Percentiles rank a stretch among this genome's conserved stretches.
These are phyloP conservation scores for Sphaeramia orbicularis DNA, from an alignment of 2,797 vertebrate genomes.

Conservation along the genomic window DNA sequence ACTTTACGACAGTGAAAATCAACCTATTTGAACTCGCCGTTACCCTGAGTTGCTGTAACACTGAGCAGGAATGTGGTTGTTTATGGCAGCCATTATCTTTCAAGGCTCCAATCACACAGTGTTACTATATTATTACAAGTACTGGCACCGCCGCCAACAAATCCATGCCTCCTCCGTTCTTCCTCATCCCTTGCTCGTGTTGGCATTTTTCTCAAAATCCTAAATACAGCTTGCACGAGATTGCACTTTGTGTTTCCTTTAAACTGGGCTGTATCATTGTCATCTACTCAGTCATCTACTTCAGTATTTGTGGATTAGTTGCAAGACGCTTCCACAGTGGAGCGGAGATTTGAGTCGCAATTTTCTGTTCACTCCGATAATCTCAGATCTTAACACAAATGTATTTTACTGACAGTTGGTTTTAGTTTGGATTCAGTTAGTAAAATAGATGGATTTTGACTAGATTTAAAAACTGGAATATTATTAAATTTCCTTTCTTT, in stretches of 20 bases:
- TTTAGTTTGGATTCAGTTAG: no score
- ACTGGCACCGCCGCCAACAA: constrained; percentile 41
- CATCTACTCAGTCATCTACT: constrained; percentile 31
- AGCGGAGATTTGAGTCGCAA: constrained; percentile 1
- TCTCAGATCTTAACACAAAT: constrained; percentile 18
- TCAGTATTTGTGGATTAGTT: constrained; percentile 36
- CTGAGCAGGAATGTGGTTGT: constrained; percentile 49
- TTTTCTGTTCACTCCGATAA: constrained; percentile 19
- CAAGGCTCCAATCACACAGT: constrained; percentile 46
- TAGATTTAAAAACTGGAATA: no score
- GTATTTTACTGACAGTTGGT: not conserved
- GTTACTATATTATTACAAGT: constrained; percentile 58
- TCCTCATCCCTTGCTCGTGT: constrained; percentile 44
- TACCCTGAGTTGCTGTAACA: constrained; percentile 8
- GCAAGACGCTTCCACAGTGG: constrained; percentile 27
- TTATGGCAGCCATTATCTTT: constrained; percentile 49
- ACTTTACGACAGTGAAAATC: constrained; percentile 47
- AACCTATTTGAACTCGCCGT: constrained; percentile 45
- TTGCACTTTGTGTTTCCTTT: constrained; percentile 44
- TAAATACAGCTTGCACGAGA: constrained; percentile 22
- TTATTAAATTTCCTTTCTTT: no score
- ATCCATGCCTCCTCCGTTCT: constrained; percentile 34
- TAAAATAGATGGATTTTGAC: no score
- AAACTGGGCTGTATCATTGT: constrained; percentile 35
- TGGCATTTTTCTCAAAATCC: constrained; percentile 34